A percentile compares a stretch with the other conserved stretches of the same genome.
phyloP scores from a whole-genome alignment of 2,797 vertebrate genomes.

The Apodemus agrarius region DNA sequence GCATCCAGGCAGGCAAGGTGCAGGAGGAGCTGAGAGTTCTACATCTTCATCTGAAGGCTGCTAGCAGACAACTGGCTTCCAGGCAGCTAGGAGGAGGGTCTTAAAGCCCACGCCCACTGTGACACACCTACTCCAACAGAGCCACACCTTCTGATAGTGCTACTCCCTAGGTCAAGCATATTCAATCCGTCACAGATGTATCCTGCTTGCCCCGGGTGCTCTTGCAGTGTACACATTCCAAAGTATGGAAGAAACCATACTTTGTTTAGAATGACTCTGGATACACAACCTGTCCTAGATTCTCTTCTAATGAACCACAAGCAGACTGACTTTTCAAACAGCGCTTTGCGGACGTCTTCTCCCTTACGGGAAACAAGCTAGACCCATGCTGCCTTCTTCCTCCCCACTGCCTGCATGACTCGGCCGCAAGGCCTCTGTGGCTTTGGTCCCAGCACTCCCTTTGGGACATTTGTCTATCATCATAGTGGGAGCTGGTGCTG shows the following conservation, averaged over 20 bases:
- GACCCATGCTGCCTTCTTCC: not conserved
- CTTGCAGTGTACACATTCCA: not conserved
- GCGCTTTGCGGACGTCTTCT: not conserved
- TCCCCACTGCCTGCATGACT: not conserved
- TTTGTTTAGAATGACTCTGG: not conserved
- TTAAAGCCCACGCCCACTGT: too few species aligned
- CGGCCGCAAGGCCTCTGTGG: not conserved
- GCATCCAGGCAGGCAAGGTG: too few species aligned
- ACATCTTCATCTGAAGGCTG: too few species aligned
- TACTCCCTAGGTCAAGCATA: too few species aligned
- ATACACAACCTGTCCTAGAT: not conserved
- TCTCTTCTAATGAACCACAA: not conserved
- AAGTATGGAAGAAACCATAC: not conserved
- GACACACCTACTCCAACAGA: too few species aligned
- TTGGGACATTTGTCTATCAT: not conserved
- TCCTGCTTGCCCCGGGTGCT: not conserved
- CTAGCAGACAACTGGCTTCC: too few species aligned
- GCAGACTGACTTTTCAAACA: not conserved
- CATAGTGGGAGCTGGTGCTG: not conserved
- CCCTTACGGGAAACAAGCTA: not conserved
- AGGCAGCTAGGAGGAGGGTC: too few species aligned
- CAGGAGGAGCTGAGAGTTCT: too few species aligned
- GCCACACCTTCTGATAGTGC: too few species aligned
- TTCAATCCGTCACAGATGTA: not conserved
- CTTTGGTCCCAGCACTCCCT: not conserved